Conservation (phyloP, 2,797 vertebrate species). For the Siniperca undulata region DNA sequence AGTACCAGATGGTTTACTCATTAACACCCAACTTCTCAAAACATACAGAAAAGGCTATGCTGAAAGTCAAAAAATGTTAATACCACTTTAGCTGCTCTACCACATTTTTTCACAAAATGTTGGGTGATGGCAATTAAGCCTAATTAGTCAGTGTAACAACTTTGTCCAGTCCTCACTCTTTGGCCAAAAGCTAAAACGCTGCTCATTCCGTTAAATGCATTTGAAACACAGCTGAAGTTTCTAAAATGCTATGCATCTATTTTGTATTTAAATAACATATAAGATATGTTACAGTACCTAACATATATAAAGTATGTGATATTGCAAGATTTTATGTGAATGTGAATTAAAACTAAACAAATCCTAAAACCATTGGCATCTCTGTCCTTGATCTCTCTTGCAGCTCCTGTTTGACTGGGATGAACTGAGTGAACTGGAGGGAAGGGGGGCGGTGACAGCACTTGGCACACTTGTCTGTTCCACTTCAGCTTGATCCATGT, state of each 20-base stretch:
- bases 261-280: not conserved
- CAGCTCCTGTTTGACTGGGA: conserved; percentile 41
- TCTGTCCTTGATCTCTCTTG: conserved; percentile 25
- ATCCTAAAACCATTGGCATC: conserved; percentile 14
- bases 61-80: conserved; percentile 16
- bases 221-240: not conserved
- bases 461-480: conserved; percentile 68
- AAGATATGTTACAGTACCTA: not conserved
- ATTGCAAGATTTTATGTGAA: not conserved
- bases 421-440: conserved; percentile 71
- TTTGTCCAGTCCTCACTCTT: conserved; percentile 5
- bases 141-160: conserved; percentile 35
- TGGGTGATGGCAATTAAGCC: conserved; percentile 10
- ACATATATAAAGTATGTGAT: not conserved
- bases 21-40: conserved; percentile 66
- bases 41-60: conserved; percentile 30
- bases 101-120: conserved; percentile 26
- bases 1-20: conserved; percentile 75
- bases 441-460: conserved; percentile 26
- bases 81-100: conserved; percentile 1
- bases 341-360: conserved; percentile 6
- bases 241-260: not conserved
- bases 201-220: conserved; percentile 1
- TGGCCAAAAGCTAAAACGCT: not conserved
- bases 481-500: conserved; percentile 73